Percentiles rank a stretch among this genome's conserved stretches.
Conservation (phyloP, 2,888 invertebrate genomes). For the Proisotoma minuta region DNA sequence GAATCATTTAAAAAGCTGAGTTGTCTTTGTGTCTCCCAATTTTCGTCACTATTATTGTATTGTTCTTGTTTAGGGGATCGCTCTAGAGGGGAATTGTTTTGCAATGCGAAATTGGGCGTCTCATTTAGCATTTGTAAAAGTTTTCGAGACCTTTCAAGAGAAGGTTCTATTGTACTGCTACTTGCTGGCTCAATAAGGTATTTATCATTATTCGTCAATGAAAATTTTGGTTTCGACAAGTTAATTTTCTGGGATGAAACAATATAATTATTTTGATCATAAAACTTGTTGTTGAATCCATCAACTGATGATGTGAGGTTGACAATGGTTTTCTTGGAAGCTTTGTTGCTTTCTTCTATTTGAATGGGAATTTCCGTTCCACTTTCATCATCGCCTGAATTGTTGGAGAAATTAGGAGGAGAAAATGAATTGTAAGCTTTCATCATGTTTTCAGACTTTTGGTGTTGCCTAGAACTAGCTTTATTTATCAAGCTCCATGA, state of each 20-base stretch:
- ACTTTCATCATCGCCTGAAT: no score
- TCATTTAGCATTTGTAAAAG: slow-evolving; percentile 38
- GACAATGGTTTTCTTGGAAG: no score
- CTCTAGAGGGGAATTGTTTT: slow-evolving; percentile 5
- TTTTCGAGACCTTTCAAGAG: slow-evolving; percentile 34
- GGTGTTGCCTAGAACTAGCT: slow-evolving; percentile 17
- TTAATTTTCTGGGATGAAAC: not conserved
- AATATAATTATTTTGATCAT: not conserved
- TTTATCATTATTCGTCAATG: no score
- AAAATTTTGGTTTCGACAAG: not conserved
- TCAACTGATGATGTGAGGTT: not conserved
- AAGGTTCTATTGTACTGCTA: no score
- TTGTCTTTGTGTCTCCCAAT: slow-evolving; percentile 39
- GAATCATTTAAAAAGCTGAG: slow-evolving; percentile 39
- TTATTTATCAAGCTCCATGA: slow-evolving; percentile 42
- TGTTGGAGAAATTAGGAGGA: no score
- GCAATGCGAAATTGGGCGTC: slow-evolving; percentile 31
- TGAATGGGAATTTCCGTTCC: not conserved
- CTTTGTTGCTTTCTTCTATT: not conserved
- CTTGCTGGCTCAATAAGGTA: no score
- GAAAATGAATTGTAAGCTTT: no score
- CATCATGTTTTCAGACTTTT: not conserved
- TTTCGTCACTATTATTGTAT: slow-evolving; percentile 27
- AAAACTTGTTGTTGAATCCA: not conserved
- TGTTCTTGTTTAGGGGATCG: not conserved